Conservation (phyloP, 2,888 invertebrate species). For the Caenorhabditis plicata region DNA sequence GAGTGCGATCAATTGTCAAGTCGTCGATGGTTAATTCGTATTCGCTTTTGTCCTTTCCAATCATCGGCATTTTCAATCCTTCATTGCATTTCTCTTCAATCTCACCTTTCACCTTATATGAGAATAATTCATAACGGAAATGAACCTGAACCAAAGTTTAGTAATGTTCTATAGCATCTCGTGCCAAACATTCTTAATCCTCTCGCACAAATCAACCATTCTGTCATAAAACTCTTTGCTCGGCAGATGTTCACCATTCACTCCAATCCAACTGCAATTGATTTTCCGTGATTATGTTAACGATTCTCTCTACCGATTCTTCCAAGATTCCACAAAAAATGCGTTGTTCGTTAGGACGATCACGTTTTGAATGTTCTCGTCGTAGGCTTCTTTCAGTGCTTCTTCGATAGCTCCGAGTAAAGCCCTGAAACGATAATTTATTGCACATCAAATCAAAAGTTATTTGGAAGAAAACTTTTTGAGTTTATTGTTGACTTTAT, state of each 20-base stretch:
- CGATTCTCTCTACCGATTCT: not conserved
- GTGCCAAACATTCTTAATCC: too few relatives aligned
- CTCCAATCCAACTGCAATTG: slow-evolving; percentile 5
- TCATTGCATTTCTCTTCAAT: slow-evolving; percentile 15
- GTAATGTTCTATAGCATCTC: too few relatives aligned
- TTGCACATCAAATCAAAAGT: too few relatives aligned
- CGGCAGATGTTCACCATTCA: slow-evolving; percentile 1
- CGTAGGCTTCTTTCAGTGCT: slow-evolving; percentile 36
- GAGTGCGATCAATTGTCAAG: not conserved
- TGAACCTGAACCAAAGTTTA: slow-evolving; percentile 11
- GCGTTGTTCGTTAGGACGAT: slow-evolving; percentile 8
- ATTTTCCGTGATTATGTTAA: not conserved
- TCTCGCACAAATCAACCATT: slow-evolving; percentile 15
- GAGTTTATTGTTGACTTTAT: too few relatives aligned
- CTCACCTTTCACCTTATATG: too few relatives aligned
- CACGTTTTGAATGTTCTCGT: slow-evolving; percentile 1
- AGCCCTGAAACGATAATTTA: too few relatives aligned
- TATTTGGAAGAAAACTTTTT: too few relatives aligned
- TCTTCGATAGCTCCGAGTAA: slow-evolving; percentile 42
- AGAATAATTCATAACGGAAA: slow-evolving; percentile 8
- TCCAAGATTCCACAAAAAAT: slow-evolving; percentile 19
- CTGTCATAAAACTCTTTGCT: slow-evolving; percentile 7
- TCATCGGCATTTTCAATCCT: slow-evolving; percentile 10
- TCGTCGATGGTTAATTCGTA: slow-evolving; percentile 14
- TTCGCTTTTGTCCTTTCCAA: slow-evolving; percentile 20